Conservation (phyloP, 1,140 invertebrate species). For the Drosophila prosaltans region DNA sequence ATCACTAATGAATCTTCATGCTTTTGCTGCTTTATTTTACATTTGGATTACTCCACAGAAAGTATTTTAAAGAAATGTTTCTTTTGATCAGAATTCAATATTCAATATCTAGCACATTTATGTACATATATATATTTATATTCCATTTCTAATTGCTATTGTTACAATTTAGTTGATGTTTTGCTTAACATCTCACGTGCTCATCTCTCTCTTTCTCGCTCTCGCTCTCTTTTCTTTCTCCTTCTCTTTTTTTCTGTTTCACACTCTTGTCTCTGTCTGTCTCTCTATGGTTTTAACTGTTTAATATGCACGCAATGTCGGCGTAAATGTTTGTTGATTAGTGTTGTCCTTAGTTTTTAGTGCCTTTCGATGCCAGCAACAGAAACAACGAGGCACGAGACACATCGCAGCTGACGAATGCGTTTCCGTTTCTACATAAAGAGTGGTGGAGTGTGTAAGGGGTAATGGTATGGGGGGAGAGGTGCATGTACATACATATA, state of each 20-base stretch:
- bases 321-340: constrained; percentile 81
- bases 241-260: not conserved
- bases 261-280: not conserved
- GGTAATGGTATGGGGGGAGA: not conserved
- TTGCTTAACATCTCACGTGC: not conserved
- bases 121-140: not conserved
- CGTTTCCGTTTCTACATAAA: constrained; percentile 54
- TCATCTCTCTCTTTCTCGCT: not conserved
- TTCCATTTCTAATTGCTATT: not conserved
- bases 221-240: not conserved
- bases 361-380: constrained; percentile 58
- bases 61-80: too few relatives aligned
- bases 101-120: too few relatives aligned
- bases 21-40: too few relatives aligned
- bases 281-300: constrained; percentile 40
- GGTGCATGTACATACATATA: not conserved
- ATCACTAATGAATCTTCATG: too few relatives aligned
- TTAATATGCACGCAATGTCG: constrained; percentile 81
- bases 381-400: constrained; percentile 14
- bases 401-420: constrained; percentile 55
- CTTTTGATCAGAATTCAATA: too few relatives aligned
- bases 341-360: constrained; percentile 79
- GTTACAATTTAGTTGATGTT: too few relatives aligned
- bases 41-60: too few relatives aligned
- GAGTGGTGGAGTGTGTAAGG: not conserved